phyloP scores from a whole-genome alignment of 2,888 invertebrate genomes.

The Drosophila fulvimacula region DNA sequence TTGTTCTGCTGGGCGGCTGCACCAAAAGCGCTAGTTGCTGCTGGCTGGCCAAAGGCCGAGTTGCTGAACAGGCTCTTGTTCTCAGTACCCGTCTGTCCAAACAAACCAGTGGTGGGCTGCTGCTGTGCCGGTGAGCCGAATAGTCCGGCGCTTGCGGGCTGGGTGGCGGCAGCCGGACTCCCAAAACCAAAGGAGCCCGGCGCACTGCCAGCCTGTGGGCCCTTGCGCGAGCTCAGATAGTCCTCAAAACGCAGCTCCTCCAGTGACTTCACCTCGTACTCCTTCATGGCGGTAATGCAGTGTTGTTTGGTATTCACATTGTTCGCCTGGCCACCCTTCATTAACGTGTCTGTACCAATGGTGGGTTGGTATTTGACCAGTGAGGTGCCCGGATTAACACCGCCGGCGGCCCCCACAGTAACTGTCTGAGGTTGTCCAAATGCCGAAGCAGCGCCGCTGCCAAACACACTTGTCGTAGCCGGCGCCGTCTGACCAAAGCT shows the following conservation, averaged over 20 bases:
- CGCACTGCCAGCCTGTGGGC: conserved; percentile 85
- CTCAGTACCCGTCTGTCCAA: conserved; percentile 86
- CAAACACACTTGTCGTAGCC: conserved; percentile 85
- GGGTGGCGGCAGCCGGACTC: conserved; percentile 85
- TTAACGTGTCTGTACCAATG: conserved; percentile 95
- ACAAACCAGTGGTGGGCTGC: conserved; percentile 85
- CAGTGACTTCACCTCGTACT: conserved; percentile 96
- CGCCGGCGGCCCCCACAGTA: conserved; percentile 62
- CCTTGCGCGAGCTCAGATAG: conserved; percentile 95
- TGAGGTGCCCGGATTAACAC: conserved; percentile 88
- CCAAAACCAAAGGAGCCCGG: conserved; percentile 86
- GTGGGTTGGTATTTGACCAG: conserved; percentile 93
- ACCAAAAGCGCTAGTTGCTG: conserved; percentile 85
- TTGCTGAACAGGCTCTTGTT: conserved; percentile 87
- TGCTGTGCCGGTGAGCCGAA: conserved; percentile 86
- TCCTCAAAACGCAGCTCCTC: conserved; percentile 98
- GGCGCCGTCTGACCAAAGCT: conserved; percentile 88
- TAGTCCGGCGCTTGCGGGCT: conserved; percentile 83
- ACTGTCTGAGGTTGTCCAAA: conserved; percentile 79
- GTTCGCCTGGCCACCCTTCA: conserved; percentile 93
- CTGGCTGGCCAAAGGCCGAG: conserved; percentile 85
- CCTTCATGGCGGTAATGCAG: conserved; percentile 99
- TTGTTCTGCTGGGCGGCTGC: conserved; percentile 87
- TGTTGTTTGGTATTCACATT: conserved; percentile 97
- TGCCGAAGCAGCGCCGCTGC: conserved; percentile 83